Evolutionary conservation across 2,888 invertebrate genomes (phyloP).

Genomic region (Syrista parreyssii): DNA sequence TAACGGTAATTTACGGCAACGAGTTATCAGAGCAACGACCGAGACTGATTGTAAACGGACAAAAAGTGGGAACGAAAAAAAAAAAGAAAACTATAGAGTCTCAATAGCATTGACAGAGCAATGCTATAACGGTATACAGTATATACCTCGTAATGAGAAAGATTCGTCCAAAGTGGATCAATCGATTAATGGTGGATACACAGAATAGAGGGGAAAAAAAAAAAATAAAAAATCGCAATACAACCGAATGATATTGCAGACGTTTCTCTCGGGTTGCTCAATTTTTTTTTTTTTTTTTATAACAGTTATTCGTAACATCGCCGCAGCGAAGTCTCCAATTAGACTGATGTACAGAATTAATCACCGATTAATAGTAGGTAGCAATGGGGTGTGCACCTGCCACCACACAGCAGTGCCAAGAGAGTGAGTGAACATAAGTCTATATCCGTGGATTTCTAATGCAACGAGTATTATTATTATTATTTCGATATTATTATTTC

Average conservation of each 20-base stretch:
- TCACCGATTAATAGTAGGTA: conserved; percentile 47
- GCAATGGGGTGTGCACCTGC: conserved; percentile 64
- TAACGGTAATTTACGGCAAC: not conserved
- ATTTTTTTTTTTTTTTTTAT: not conserved
- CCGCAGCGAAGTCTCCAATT: too few relatives aligned
- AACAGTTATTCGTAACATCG: not conserved
- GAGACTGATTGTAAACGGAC: conserved; percentile 5
- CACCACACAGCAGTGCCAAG: conserved; percentile 57
- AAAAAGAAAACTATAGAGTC: conserved; percentile 19
- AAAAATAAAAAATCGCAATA: too few relatives aligned
- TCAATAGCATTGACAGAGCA: conserved; percentile 5
- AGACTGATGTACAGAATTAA: conserved; percentile 24
- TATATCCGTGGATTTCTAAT: conserved; percentile 23
- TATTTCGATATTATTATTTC: conserved; percentile 15
- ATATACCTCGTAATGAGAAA: too few relatives aligned
- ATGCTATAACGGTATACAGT: too few relatives aligned
- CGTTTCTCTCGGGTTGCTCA: too few relatives aligned
- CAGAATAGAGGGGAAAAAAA: too few relatives aligned
- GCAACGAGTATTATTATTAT: too few relatives aligned
- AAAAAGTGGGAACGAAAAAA: conserved; percentile 20
- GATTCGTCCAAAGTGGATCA: too few relatives aligned
- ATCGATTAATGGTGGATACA: too few relatives aligned
- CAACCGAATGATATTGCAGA: too few relatives aligned
- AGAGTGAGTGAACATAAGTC: conserved; percentile 40
- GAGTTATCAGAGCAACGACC: not conserved